phyloP scores from a whole-genome alignment of 2,797 vertebrate species.

The Natrix natrix region DNA sequence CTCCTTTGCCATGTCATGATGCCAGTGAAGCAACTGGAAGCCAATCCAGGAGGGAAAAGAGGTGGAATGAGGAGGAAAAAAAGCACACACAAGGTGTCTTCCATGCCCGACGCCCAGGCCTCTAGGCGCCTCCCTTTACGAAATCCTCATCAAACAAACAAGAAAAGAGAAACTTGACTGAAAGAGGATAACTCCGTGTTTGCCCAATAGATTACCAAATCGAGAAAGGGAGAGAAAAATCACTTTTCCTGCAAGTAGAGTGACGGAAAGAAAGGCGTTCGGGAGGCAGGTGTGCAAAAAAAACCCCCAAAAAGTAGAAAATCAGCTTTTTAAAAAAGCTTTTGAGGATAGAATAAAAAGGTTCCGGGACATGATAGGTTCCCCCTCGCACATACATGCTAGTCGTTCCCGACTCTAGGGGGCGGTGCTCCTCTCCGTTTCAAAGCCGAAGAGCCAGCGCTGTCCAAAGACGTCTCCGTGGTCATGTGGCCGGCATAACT shows the following conservation, averaged over 20 bases:
- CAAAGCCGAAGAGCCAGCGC: too few relatives aligned
- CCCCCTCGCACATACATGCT: too few relatives aligned
- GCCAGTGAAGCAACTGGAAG: constrained; percentile 54
- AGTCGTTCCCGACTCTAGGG: too few relatives aligned
- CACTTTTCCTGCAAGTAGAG: constrained; percentile 39
- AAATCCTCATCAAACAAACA: constrained; percentile 69
- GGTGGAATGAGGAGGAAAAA: constrained; percentile 51
- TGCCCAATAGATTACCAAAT: constrained; percentile 63
- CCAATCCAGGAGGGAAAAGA: constrained; percentile 47
- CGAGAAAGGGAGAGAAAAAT: constrained; percentile 13
- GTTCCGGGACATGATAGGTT: too few relatives aligned
- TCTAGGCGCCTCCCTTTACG: constrained; percentile 68
- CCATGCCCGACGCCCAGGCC: constrained; percentile 65
- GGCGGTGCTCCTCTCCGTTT: too few relatives aligned
- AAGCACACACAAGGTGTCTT: constrained; percentile 62
- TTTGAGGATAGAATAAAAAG: too few relatives aligned
- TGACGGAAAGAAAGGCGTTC: not conserved
- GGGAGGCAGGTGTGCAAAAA: too few relatives aligned
- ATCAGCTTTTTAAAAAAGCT: not conserved
- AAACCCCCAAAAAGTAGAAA: not conserved
- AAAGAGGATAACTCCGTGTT: constrained; percentile 67
- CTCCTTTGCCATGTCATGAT: constrained; percentile 30
- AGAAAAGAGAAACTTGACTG: constrained; percentile 48
- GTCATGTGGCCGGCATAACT: too few relatives aligned
- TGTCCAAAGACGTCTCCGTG: too few relatives aligned